Evolutionary conservation across 2,797 vertebrate genomes (phyloP).

Genomic region (Sciurus vulgaris): DNA sequence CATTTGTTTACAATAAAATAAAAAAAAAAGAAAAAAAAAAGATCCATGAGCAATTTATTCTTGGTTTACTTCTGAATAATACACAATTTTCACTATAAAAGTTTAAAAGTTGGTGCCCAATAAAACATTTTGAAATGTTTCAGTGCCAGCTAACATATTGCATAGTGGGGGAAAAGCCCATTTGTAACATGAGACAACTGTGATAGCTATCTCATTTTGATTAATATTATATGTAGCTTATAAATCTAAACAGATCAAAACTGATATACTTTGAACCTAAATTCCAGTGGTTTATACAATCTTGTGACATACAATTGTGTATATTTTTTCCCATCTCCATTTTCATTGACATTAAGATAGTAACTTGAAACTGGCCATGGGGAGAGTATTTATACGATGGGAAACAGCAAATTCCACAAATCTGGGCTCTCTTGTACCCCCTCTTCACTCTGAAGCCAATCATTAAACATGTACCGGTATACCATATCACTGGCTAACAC

Average conservation of each 20-base stretch:
- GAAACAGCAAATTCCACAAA: background rate
- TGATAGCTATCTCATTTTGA: slow-evolving; percentile 78
- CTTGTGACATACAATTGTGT: background rate
- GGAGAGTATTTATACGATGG: background rate
- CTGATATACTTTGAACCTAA: slow-evolving; percentile 76
- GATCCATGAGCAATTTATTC: slow-evolving; percentile 85
- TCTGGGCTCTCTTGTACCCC: background rate
- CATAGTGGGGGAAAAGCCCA: slow-evolving; percentile 36
- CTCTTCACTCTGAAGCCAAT: background rate
- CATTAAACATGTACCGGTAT: slow-evolving; percentile 41
- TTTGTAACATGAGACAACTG: slow-evolving; percentile 75
- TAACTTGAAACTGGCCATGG: slow-evolving; percentile 37
- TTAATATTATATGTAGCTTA: slow-evolving; percentile 79
- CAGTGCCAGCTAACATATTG: slow-evolving; percentile 81
- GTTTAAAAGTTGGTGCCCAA: slow-evolving; percentile 85
- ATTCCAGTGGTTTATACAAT: background rate
- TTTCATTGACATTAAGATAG: background rate
- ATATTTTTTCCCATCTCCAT: background rate
- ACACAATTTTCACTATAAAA: slow-evolving; percentile 87
- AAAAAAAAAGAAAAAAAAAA: no score
- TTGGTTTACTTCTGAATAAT: slow-evolving; percentile 87
- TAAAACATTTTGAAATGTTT: slow-evolving; percentile 85
- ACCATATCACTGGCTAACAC: slow-evolving; percentile 45
- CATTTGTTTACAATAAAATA: no score
- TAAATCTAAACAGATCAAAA: slow-evolving; percentile 79